Percentiles rank a stretch among this genome's conserved stretches.
Conservation (phyloP, 2,797 vertebrate species). For the Craterocephalus amniculus region DNA sequence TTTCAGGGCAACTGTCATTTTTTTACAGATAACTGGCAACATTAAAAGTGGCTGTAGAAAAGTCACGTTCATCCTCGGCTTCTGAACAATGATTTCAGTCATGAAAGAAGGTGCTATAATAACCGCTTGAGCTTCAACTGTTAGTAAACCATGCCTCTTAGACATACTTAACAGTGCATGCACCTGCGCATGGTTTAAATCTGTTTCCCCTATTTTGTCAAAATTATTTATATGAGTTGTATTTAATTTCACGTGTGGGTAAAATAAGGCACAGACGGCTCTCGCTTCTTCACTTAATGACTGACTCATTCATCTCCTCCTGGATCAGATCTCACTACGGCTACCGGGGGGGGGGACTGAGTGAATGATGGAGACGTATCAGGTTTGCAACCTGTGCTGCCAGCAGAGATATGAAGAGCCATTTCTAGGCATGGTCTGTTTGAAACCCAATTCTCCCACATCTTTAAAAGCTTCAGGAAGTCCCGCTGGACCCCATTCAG, state of each 20-base stretch:
- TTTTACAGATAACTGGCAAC: background rate
- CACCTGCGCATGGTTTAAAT: conserved; percentile 8
- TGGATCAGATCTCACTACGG: conserved; percentile 65
- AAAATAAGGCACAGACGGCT: conserved; percentile 56
- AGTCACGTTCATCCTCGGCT: background rate
- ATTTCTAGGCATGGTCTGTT: conserved; percentile 58
- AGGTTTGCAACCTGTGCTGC: conserved; percentile 60
- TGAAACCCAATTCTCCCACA: conserved; percentile 70
- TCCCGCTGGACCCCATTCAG: conserved; percentile 62
- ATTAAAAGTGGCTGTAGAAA: background rate
- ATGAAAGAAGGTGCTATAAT: background rate
- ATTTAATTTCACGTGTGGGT: conserved; percentile 48
- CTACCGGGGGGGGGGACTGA: conserved; percentile 12
- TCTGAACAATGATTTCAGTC: background rate
- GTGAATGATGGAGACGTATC: conserved; percentile 62
- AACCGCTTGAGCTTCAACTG: background rate
- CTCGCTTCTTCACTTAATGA: conserved; percentile 58
- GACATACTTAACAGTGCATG: background rate
- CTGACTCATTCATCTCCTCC: conserved; percentile 63
- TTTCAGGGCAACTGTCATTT: background rate
- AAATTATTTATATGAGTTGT: conserved; percentile 30
- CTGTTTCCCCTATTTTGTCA: conserved; percentile 12
- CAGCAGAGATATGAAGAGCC: conserved; percentile 57
- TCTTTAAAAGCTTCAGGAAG: conserved; percentile 74
- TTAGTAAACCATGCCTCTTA: background rate